phyloP scores from a whole-genome alignment of 1,140 invertebrate species.

The Dolichoris vasculosae region DNA sequence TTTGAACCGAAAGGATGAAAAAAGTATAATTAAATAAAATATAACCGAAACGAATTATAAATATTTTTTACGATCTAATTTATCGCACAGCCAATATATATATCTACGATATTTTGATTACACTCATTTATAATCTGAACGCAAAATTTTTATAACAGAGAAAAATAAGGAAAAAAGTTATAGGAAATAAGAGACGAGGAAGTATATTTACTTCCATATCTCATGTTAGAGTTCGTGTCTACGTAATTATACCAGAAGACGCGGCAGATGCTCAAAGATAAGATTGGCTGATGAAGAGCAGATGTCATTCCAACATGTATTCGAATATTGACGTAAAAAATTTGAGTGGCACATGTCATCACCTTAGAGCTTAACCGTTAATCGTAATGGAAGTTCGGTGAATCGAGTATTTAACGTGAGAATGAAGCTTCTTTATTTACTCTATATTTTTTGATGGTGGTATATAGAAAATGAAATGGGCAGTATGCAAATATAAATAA shows the following conservation, averaged over 20 bases:
- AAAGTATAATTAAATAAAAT: too few relatives aligned
- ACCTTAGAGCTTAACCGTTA: neutral
- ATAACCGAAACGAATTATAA: too few relatives aligned
- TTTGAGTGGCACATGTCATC: neutral
- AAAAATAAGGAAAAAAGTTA: too few relatives aligned
- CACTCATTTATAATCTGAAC: too few relatives aligned
- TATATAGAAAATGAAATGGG: neutral
- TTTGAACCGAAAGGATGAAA: too few relatives aligned
- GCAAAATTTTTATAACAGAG: too few relatives aligned
- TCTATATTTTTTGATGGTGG: neutral
- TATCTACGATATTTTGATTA: too few relatives aligned
- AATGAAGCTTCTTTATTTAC: slow-evolving; percentile 3
- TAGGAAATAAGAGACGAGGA: too few relatives aligned
- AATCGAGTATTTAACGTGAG: neutral
- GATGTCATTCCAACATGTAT: neutral
- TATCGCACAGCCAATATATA: too few relatives aligned
- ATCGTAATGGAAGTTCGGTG: neutral
- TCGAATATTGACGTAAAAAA: slow-evolving; percentile 1
- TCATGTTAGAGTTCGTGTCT: too few relatives aligned
- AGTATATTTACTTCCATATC: too few relatives aligned
- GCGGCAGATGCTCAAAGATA: neutral
- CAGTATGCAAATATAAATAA: neutral
- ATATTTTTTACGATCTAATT: too few relatives aligned
- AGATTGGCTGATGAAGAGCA: neutral
- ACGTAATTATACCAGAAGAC: neutral